phyloP scores from a whole-genome alignment of 2,888 invertebrate genomes.

The Coelinius sp. region DNA sequence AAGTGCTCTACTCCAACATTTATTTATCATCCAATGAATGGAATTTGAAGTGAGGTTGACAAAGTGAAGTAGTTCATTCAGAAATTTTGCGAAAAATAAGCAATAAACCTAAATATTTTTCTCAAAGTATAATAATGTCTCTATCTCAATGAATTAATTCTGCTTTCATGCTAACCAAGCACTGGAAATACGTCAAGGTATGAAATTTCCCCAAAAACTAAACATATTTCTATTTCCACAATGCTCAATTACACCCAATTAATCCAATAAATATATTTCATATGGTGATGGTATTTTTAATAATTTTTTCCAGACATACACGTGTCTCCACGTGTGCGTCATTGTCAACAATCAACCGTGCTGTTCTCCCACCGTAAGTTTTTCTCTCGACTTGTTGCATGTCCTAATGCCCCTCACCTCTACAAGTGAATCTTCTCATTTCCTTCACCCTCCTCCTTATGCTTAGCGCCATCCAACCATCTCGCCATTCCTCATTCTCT shows the following conservation, averaged over 20 bases:
- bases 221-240: neutral
- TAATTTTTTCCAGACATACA: conserved; percentile 82
- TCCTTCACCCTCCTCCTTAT: neutral
- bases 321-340: conserved; percentile 91
- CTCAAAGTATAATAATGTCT: conserved; percentile 47
- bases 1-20: conserved; percentile 15
- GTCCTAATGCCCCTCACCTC: neutral
- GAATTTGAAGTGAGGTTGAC: conserved; percentile 8
- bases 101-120: conserved; percentile 51
- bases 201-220: conserved; percentile 65
- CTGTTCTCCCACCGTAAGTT: conserved; percentile 85
- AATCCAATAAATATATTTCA: conserved; percentile 30
- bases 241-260: neutral
- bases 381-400: conserved; percentile 35
- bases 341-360: conserved; percentile 87
- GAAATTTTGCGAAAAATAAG: conserved; percentile 50
- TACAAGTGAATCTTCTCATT: neutral
- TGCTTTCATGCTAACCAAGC: conserved; percentile 75
- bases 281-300: conserved; percentile 53
- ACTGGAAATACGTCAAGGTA: conserved; percentile 88
- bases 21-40: neutral
- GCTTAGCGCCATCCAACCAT: conserved; percentile 1
- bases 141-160: conserved; percentile 53
- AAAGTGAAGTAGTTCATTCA: conserved; percentile 39
- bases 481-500: conserved; percentile 37